Base-by-base conservation (phyloP, 2,888 invertebrate species). In the Cataglyphis livida region DNA sequence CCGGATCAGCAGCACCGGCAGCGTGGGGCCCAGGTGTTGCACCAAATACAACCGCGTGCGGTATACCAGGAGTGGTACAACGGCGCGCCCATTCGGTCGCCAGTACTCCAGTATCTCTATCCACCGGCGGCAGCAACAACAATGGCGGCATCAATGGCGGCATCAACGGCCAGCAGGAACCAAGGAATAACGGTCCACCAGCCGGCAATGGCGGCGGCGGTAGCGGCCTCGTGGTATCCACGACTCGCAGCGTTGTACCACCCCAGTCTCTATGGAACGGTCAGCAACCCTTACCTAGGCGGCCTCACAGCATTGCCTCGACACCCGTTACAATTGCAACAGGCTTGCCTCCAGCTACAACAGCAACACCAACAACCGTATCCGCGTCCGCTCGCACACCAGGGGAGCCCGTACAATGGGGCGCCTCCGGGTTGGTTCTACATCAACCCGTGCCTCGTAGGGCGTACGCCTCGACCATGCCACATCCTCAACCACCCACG, bases 291-390 rank as follows among this genome's bases (percentile, higher is more conserved):
- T 82, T 94, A 92, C 85, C 95, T 85, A 93, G 95, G 87, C 92
- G 96, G 76, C 96, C 97, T 57, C 96, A 96, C 93, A 96, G 96
- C 91, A 96, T 96, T 90, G 96, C 96, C 85, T 95, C 95, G 44
- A 94, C 94, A 85, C 95, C 95, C 87, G 90, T 93, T 91, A 89
- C 90, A 87, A 78, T 83, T 85, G 66, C 90, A 78, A 64, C 92
- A 88, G 83, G 88, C 84, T 25, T 88, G 88, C 79, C 91, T 83
- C 78, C 90, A 90, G 84, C 91, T 90, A 78, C 90, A 87, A 76
- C 92, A 87, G 88, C 91, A 91, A 85, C 90, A 89, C 75, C 91
- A 85, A 84, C 87, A 84, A 78, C 84, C 85, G 68, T 90, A 82
- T 68, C 89, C 78, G 75, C 89, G 84, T 82, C 87, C 82, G 84